Conservation (phyloP, 2,113 vertebrate species). For the Myrmecobius fasciatus region DNA sequence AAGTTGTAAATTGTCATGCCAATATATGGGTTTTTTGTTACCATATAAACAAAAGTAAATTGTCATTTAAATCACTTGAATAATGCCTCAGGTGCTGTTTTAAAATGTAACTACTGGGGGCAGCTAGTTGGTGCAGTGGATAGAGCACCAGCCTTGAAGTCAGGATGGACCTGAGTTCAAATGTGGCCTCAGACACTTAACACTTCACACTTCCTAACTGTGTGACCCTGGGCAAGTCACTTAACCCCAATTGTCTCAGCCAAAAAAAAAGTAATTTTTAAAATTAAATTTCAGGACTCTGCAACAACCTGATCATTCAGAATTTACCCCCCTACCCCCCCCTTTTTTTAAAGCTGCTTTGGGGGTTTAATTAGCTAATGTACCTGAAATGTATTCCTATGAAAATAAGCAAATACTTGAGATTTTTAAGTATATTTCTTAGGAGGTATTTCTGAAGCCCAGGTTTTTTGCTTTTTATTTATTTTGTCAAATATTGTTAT, state of each 20-base stretch:
- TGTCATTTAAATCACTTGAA: background rate
- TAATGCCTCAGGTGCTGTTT: background rate
- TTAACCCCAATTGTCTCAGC: no score
- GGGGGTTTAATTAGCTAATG: conserved; percentile 1
- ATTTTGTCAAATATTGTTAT: conserved; percentile 26
- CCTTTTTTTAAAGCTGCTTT: conserved; percentile 39
- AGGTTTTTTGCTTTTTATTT: conserved; percentile 47
- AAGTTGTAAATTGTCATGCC: background rate
- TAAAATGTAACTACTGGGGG: background rate
- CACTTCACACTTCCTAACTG: no score
- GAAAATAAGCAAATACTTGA: conserved; percentile 48
- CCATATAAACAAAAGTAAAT: background rate
- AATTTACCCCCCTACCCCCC: conserved; percentile 30
- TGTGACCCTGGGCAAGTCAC: no score
- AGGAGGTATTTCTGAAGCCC: conserved; percentile 7
- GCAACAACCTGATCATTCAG: background rate
- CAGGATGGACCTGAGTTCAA: no score
- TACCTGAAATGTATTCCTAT: conserved; percentile 51
- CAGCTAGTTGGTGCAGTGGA: no score
- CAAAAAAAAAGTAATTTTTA: no score
- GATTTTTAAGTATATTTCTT: conserved; percentile 48
- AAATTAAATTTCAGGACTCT: conserved; percentile 33
- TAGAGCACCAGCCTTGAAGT: no score
- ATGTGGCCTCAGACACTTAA: no score
- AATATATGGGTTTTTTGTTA: background rate